Evolutionary conservation across 2,113 vertebrate genomes (phyloP).

Genomic region (Megatriorchis doriae): DNA sequence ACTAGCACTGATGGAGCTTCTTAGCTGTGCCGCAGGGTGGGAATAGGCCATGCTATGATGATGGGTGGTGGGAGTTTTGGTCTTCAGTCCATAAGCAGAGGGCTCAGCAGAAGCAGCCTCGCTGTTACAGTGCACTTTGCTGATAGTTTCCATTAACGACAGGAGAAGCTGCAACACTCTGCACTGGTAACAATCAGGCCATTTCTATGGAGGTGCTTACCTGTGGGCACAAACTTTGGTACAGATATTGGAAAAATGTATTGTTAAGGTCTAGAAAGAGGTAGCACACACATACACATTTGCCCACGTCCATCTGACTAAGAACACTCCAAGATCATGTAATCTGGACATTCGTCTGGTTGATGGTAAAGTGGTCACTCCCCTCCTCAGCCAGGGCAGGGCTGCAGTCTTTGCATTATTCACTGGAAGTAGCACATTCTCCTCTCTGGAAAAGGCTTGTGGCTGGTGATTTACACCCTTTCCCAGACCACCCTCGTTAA

Average conservation of each 20-base stretch:
- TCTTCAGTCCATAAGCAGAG: background rate
- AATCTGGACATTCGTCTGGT: background rate
- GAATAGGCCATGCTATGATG: accelerated
- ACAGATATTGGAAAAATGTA: background rate
- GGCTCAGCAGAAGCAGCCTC: background rate
- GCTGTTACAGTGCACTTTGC: background rate
- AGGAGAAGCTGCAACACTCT: background rate
- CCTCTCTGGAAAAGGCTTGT: background rate
- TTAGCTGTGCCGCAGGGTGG: background rate
- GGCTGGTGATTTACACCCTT: background rate
- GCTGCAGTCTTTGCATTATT: background rate
- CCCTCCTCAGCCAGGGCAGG: background rate
- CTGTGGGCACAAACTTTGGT: background rate
- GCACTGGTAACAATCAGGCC: background rate
- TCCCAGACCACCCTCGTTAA: background rate
- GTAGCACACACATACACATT: background rate
- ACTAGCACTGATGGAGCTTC: background rate
- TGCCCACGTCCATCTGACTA: background rate
- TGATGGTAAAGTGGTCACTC: background rate
- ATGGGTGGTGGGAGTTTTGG: background rate
- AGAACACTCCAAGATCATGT: background rate
- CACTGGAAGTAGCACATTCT: background rate
- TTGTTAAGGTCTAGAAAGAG: background rate
- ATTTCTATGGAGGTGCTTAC: background rate
- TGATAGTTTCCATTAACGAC: background rate